Conservation (phyloP, 2,113 vertebrate genomes). For the Neomonachus schauinslandi region DNA sequence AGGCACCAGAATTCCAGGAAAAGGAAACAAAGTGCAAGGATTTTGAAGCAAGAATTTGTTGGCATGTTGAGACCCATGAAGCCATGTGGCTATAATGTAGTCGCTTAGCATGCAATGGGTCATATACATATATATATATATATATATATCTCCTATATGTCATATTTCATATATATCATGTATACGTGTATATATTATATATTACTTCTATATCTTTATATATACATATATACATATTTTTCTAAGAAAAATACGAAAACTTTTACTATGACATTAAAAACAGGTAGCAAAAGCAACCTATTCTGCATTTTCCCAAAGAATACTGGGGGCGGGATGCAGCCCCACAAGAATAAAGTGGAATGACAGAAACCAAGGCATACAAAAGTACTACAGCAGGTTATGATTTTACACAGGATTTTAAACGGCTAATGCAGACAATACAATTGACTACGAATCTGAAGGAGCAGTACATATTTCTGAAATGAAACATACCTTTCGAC, state of each 20-base stretch:
- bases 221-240: not conserved
- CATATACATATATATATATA: not conserved
- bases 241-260: not conserved
- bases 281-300: not conserved
- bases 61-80: too few species aligned
- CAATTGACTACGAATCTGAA: not conserved
- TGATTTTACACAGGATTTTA: not conserved
- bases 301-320: not conserved
- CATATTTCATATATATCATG: not conserved
- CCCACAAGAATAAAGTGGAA: not conserved
- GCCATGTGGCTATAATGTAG: too few species aligned
- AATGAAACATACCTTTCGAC: not conserved
- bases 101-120: accelerated
- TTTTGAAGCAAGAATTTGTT: not conserved
- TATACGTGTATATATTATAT: not conserved
- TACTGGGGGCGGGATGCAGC: not conserved
- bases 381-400: not conserved
- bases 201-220: not conserved
- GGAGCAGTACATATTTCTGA: not conserved
- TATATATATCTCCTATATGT: not conserved
- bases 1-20: not conserved
- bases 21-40: not conserved
- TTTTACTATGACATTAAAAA: constrained; percentile 46
- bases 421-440: not conserved
- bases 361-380: not conserved